Evolutionary conservation across 2,888 invertebrate species (phyloP), one percentile per base, ranked within the genome.

Genomic region (Pyrochroa serraticornis): DNA sequence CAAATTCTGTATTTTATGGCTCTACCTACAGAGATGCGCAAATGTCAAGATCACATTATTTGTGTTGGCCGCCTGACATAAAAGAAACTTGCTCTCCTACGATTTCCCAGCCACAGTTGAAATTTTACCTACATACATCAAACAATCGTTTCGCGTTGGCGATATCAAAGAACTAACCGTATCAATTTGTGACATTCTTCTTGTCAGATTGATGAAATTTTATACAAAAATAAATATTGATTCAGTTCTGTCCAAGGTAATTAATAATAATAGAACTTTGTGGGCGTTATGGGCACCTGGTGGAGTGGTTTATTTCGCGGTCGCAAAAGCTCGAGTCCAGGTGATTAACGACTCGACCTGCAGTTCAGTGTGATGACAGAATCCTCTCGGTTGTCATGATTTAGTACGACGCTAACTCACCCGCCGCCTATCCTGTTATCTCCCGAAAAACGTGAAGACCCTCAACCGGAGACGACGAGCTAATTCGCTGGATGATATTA

Each of bases 41-140:
- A 71, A 71, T 67, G 69, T 64, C 71, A 66, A 63, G 67, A 67
- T 67, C 63, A 60, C 63, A 66, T 70, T 71, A 71, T 72, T 71
- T 71, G 68, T 68, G 66, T 64, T 51, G 63, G 65, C 63, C 58
- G 64, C 66, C 64, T 71, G 67, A 67, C 65, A 66, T 65, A 64
- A 60, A 51, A 57, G 51, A 55, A 55, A 55, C 47, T 42, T 42
- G 37, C 32, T 51, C 36, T 51, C 37, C 50, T 31, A 57, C 53
- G 53, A 46, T 46, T 46, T 53, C 41, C 44, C 22, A 32, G 22
- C 22, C 37, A 41, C 46, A 53, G 34, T 38, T 37, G 38, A 52
- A 52, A 45, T 9, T 52, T 32, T 31, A 13, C 38, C 33, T 52
- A 51, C 43, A 36, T 37, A 45, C 44, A 13, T 30, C 50, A 42